Evolutionary conservation across 2,888 invertebrate genomes (phyloP).

Genomic region (Dryobotodes eremita): DNA sequence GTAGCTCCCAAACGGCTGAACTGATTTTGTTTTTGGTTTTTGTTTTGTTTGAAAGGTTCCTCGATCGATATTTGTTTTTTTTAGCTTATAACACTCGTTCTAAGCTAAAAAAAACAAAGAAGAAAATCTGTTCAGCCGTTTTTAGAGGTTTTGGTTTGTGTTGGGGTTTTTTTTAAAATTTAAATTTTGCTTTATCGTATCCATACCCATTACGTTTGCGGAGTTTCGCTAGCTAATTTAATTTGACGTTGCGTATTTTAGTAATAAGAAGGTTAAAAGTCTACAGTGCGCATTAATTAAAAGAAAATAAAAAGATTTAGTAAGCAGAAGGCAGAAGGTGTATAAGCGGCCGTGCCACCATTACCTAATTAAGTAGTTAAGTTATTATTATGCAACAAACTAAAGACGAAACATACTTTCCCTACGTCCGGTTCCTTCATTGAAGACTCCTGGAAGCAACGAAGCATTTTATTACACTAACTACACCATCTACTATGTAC

Average conservation of each 20-base stretch:
- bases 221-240: too few species aligned
- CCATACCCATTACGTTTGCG: background rate
- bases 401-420: constrained; percentile 81
- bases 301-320: constrained; percentile 11
- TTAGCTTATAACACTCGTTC: too few species aligned
- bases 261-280: background rate
- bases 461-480: constrained; percentile 54
- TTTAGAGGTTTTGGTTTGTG: too few species aligned
- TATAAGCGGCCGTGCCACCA: constrained; percentile 31
- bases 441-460: constrained; percentile 80
- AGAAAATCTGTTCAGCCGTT: too few species aligned
- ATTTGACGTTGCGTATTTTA: background rate
- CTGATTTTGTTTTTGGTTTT: too few species aligned
- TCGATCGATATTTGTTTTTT: too few species aligned
- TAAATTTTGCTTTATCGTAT: background rate
- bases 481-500: background rate
- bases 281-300: background rate
- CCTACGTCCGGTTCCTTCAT: constrained; percentile 80
- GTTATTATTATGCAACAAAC: constrained; percentile 44
- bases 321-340: constrained; percentile 29
- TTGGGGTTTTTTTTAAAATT: too few species aligned
- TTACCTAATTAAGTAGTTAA: constrained; percentile 41
- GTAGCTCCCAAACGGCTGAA: too few species aligned
- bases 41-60: too few species aligned
- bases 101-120: too few species aligned